A percentile compares a stretch with the other conserved stretches of the same genome.
Conservation (phyloP, 2,113 vertebrate species). For the Ptilorrhoa leucosticta region DNA sequence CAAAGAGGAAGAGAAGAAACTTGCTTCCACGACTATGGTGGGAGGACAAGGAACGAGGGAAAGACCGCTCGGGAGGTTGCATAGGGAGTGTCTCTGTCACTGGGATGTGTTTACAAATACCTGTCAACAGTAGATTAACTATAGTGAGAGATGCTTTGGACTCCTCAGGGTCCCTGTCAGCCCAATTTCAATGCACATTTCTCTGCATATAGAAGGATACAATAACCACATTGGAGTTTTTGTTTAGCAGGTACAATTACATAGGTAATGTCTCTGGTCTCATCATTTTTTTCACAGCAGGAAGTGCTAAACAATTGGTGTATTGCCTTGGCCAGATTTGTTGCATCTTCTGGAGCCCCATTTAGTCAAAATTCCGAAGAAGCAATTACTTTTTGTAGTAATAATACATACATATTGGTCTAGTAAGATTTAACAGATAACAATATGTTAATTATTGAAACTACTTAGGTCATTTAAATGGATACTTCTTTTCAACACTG, state of each 20-base stretch:
- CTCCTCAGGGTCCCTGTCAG: background rate
- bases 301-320: background rate
- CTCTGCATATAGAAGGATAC: background rate
- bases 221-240: background rate
- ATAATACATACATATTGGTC: background rate
- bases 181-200: background rate
- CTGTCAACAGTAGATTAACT: slow-evolving; percentile 22
- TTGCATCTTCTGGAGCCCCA: background rate
- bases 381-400: background rate
- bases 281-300: background rate
- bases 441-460: background rate
- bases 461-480: background rate
- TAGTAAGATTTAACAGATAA: background rate
- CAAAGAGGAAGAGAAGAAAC: background rate
- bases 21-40: fast-evolving
- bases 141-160: background rate
- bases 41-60: background rate
- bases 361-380: background rate
- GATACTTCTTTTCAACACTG: background rate
- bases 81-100: background rate
- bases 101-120: background rate
- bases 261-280: background rate
- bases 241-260: background rate
- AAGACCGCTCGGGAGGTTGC: background rate
- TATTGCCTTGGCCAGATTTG: background rate